Conservation (phyloP, 1,140 invertebrate species). For the Bombus consobrinus region DNA sequence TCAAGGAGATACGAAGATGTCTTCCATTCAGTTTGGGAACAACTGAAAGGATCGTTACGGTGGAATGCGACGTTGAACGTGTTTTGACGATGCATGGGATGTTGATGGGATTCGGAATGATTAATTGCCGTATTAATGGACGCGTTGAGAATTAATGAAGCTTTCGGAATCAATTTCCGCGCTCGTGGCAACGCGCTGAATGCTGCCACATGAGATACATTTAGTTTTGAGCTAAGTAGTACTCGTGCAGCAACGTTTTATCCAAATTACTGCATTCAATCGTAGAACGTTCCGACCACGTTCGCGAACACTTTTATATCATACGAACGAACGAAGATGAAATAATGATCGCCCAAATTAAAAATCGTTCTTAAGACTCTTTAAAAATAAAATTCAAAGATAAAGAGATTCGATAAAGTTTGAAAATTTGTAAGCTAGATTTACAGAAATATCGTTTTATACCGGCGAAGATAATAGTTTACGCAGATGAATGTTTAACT, state of each 20-base stretch:
- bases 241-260: background rate
- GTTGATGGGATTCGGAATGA: slow-evolving; percentile 22
- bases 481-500: no score
- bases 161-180: slow-evolving; percentile 25
- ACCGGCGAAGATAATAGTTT: no score
- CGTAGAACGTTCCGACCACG: background rate
- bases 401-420: background rate
- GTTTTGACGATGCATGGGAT: background rate
- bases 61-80: slow-evolving; percentile 7
- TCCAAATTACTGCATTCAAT: background rate
- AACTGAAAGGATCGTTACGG: background rate
- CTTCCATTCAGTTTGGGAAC: background rate
- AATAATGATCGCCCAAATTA: background rate
- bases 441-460: background rate
- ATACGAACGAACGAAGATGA: background rate
- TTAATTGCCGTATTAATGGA: slow-evolving; percentile 33
- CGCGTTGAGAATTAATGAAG: slow-evolving; percentile 35
- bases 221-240: background rate
- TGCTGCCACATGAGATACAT: background rate
- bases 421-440: background rate
- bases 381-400: background rate
- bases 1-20: background rate
- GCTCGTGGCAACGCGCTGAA: background rate
- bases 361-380: background rate
- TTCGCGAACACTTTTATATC: no score